Percentiles rank a stretch among this genome's conserved stretches.
Conservation (phyloP, 2,888 invertebrate species). For the Drepanosiphum platanoidis region DNA sequence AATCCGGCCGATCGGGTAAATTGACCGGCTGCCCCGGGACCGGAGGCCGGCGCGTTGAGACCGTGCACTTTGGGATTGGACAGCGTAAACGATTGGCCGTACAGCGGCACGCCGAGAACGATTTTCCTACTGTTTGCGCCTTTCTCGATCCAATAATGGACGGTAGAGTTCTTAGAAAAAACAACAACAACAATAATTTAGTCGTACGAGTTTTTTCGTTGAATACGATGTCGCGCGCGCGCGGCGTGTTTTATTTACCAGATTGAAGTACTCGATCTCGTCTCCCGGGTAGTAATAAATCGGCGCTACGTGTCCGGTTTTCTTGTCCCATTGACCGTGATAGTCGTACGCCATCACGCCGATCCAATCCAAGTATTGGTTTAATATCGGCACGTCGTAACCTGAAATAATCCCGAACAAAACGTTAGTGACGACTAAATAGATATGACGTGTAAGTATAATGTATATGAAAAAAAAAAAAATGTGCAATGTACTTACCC, state of each 20-base stretch:
- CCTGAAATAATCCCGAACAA: slow-evolving; percentile 66
- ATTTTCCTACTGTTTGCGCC: slow-evolving; percentile 84
- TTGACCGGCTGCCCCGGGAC: slow-evolving; percentile 85
- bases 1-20: slow-evolving; percentile 87
- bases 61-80: slow-evolving; percentile 73
- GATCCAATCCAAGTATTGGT: slow-evolving; percentile 85
- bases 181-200: background rate
- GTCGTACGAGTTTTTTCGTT: background rate
- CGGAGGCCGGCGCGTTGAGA: slow-evolving; percentile 79
- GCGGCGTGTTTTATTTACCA: slow-evolving; percentile 69
- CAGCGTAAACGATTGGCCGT: slow-evolving; percentile 82
- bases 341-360: slow-evolving; percentile 93
- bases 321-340: slow-evolving; percentile 92
- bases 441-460: background rate
- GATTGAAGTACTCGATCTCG: slow-evolving; percentile 83
- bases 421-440: background rate
- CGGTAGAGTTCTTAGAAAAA: slow-evolving; percentile 78
- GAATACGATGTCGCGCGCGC: background rate
- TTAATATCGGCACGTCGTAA: slow-evolving; percentile 82
- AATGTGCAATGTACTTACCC: slow-evolving; percentile 68
- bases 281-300: slow-evolving; percentile 84
- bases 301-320: slow-evolving; percentile 90
- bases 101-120: slow-evolving; percentile 89
- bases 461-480: background rate
- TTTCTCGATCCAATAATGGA: slow-evolving; percentile 88